Conservation (phyloP, 1,140 invertebrate species). For the Aradophagus sp. region DNA sequence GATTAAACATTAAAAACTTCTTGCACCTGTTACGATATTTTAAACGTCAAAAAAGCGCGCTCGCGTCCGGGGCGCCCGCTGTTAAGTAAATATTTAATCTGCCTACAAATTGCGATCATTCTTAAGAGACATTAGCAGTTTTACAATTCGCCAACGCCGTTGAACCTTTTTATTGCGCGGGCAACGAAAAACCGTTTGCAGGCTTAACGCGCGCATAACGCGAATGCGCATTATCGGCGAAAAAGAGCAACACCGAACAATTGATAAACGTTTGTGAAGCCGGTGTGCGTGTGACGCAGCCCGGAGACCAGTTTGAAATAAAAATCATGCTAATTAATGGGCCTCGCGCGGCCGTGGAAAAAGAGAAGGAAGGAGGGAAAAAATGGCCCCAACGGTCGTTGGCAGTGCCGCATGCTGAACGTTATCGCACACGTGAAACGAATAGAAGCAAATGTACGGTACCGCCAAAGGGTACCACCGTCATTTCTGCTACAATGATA, state of each 20-base stretch:
- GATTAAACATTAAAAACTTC: too few species aligned
- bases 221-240: too few species aligned
- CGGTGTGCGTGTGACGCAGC: conserved; percentile 1
- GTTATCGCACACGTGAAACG: conserved; percentile 57
- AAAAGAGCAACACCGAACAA: not conserved
- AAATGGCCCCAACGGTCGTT: conserved; percentile 41
- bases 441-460: conserved; percentile 58
- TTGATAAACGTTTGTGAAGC: conserved; percentile 20
- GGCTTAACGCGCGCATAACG: too few species aligned
- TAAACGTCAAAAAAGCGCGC: too few species aligned
- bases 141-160: not conserved
- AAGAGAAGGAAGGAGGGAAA: too few species aligned
- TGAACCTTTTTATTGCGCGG: not conserved
- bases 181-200: too few species aligned
- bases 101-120: too few species aligned
- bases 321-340: conserved; percentile 53
- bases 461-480: conserved; percentile 54
- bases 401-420: conserved; percentile 50
- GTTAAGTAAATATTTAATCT: too few species aligned
- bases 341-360: conserved; percentile 36
- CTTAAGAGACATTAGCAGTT: too few species aligned
- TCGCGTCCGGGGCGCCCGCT: too few species aligned
- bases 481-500: conserved; percentile 55
- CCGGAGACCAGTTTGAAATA: conserved; percentile 34
- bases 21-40: too few species aligned